These are phyloP conservation scores for Speoplatyrhinus poulsoni DNA, from an alignment of 2,113 vertebrate genomes.

Conservation along the genomic window DNA sequence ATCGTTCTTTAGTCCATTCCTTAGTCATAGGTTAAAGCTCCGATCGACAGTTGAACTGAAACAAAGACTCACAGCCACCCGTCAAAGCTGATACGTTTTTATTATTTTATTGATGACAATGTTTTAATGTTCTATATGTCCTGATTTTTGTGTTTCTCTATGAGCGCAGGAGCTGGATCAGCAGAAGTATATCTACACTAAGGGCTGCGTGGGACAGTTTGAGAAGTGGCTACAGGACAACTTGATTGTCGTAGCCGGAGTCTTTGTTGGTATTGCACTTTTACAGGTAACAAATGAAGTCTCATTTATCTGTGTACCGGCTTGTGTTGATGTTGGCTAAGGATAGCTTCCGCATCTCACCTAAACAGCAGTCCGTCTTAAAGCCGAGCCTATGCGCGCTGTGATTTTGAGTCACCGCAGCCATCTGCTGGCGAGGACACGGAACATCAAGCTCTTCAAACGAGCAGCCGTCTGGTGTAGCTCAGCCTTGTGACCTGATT, in stretches of 20 bases:
- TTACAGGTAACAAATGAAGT: conserved; percentile 79
- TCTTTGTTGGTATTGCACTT: conserved; percentile 87
- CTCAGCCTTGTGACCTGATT: neutral
- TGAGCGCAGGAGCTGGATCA: conserved; percentile 80
- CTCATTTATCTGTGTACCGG: neutral
- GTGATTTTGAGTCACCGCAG: conserved; percentile 46
- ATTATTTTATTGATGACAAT: neutral
- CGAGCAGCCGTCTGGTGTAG: neutral
- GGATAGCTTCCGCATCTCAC: neutral
- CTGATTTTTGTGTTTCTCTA: conserved; percentile 4
- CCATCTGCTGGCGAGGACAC: conserved; percentile 59
- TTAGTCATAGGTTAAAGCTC: conserved; percentile 46
- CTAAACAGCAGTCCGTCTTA: neutral
- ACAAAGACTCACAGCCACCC: neutral
- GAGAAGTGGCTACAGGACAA: conserved; percentile 94
- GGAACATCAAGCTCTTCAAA: neutral
- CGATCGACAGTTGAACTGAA: conserved; percentile 9
- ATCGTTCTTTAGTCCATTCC: conserved; percentile 4
- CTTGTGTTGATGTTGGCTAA: neutral
- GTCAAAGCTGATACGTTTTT: neutral
- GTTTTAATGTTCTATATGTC: neutral
- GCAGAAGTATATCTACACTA: conserved; percentile 86
- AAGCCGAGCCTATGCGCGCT: neutral
- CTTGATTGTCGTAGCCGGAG: conserved; percentile 84
- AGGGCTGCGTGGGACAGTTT: conserved; percentile 91